Percentiles rank a stretch among this genome's conserved stretches.
Conservation (phyloP, 2,797 vertebrate species). For the Erethizon dorsatum region DNA sequence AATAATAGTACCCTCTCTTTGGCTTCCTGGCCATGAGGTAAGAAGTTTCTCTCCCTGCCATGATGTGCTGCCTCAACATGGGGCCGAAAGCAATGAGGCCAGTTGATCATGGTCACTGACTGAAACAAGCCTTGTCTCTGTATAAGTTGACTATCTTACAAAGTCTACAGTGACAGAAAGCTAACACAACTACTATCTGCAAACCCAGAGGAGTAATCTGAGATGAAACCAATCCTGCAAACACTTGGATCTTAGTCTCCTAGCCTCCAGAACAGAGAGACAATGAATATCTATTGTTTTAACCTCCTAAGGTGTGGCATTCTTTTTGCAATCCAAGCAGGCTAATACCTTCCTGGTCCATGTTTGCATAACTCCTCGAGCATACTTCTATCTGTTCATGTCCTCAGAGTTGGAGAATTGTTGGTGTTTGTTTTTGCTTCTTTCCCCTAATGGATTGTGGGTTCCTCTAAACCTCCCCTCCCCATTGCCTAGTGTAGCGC, state of each 20-base stretch:
- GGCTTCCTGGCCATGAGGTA: not conserved
- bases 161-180: not conserved
- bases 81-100: not conserved
- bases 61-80: not conserved
- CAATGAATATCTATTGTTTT: not conserved
- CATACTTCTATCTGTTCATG: not conserved
- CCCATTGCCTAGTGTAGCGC: not conserved
- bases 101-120: too few relatives aligned
- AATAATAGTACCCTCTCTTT: not conserved
- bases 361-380: not conserved
- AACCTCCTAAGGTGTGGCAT: not conserved
- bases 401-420: not conserved
- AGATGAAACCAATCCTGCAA: not conserved
- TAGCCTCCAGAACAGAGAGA: not conserved
- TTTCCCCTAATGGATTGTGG: fast-evolving
- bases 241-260: not conserved
- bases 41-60: not conserved
- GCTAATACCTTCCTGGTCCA: not conserved
- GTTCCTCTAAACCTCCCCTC: not conserved
- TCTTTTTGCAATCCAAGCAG: not conserved
- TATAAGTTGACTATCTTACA: not conserved
- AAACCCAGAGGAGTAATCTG: not conserved
- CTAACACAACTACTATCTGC: not conserved
- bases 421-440: not conserved
- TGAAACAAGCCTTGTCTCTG: not conserved